Percentiles rank a stretch among this genome's conserved stretches.
Conservation (phyloP, 1,140 invertebrate genomes). For the Drosophila fuyamai region DNA sequence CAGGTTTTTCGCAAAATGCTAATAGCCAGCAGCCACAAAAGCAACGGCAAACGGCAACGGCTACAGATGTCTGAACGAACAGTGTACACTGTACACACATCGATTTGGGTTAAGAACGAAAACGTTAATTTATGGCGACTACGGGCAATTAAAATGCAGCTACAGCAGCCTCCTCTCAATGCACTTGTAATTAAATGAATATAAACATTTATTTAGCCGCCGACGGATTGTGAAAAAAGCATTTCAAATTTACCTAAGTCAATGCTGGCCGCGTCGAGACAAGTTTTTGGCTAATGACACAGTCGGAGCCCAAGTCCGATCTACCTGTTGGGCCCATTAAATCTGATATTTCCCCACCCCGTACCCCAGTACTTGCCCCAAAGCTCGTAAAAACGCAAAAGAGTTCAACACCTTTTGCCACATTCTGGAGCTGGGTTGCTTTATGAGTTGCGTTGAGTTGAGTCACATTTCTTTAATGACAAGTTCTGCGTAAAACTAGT, state of each 20-base stretch:
- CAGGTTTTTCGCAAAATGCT: slow-evolving; percentile 80
- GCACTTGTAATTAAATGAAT: slow-evolving; percentile 80
- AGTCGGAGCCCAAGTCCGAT: slow-evolving; percentile 32
- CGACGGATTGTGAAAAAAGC: slow-evolving; percentile 58
- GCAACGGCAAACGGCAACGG: not conserved
- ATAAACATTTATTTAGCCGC: slow-evolving; percentile 77
- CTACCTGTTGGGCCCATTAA: slow-evolving; percentile 71
- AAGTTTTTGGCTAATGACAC: slow-evolving; percentile 61
- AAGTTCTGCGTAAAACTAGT: slow-evolving; percentile 77
- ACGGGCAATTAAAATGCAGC: slow-evolving; percentile 76
- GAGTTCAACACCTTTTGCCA: slow-evolving; percentile 72
- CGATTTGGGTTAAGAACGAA: slow-evolving; percentile 81
- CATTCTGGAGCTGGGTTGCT: slow-evolving; percentile 28
- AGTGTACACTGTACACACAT: slow-evolving; percentile 27
- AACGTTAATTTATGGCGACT: slow-evolving; percentile 60
- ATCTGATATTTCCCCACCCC: slow-evolving; percentile 38
- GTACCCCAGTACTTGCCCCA: slow-evolving; percentile 54
- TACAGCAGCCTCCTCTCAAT: slow-evolving; percentile 50
- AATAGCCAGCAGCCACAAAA: slow-evolving; percentile 54
- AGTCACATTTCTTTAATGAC: slow-evolving; percentile 66
- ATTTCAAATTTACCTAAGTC: slow-evolving; percentile 65
- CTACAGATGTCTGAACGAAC: slow-evolving; percentile 14
- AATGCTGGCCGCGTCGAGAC: slow-evolving; percentile 31
- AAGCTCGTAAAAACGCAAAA: slow-evolving; percentile 62
- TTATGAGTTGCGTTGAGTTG: slow-evolving; percentile 6